Conservation (phyloP, 2,888 invertebrate genomes). For the Taenaris catops region DNA sequence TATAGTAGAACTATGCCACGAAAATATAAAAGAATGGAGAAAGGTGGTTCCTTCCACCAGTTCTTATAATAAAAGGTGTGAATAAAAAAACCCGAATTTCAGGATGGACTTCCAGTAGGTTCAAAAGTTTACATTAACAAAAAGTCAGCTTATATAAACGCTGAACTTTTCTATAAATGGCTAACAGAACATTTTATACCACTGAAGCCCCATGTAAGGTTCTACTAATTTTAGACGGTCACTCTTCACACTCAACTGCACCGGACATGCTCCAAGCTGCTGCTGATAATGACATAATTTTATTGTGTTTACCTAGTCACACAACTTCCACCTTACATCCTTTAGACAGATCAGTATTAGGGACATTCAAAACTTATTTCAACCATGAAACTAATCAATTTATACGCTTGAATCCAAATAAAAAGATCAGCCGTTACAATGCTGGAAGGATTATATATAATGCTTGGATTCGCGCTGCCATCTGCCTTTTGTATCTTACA, state of each 20-base stretch:
- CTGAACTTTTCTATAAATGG: constrained; percentile 27
- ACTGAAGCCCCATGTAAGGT: constrained; percentile 28
- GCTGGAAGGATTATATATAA: too few species aligned
- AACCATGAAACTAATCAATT: too few species aligned
- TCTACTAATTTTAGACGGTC: constrained; percentile 33
- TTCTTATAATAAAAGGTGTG: constrained; percentile 28
- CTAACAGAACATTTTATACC: constrained; percentile 28
- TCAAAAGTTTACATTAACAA: constrained; percentile 27
- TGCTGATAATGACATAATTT: constrained; percentile 26
- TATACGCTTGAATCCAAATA: too few species aligned
- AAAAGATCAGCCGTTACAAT: too few species aligned
- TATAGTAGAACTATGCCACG: too few species aligned
- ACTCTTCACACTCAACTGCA: constrained; percentile 29
- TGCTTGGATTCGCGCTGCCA: too few species aligned
- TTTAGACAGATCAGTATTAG: too few species aligned
- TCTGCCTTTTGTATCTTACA: too few species aligned
- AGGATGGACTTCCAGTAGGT: constrained; percentile 26
- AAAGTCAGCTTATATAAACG: constrained; percentile 28
- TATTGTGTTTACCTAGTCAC: constrained; percentile 28
- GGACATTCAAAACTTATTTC: too few species aligned
- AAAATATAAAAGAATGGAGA: too few species aligned
- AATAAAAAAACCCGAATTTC: constrained; percentile 30
- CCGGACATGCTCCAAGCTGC: constrained; percentile 25
- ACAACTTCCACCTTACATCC: background rate
- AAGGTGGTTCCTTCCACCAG: constrained; percentile 30